Conservation (phyloP, 1,140 invertebrate species). For the Camponotus floridanus region DNA sequence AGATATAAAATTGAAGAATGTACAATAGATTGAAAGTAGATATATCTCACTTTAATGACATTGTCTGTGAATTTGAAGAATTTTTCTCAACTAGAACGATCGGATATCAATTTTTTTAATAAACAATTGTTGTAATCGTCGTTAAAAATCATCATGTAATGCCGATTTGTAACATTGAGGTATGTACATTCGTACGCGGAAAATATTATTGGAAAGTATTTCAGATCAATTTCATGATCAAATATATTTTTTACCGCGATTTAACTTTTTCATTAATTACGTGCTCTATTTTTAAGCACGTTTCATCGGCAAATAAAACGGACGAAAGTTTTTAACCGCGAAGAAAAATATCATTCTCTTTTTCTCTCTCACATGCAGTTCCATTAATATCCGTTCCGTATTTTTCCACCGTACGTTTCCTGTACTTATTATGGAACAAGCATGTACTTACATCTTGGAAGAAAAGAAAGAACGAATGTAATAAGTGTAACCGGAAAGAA, state of each 20-base stretch:
- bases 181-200: not conserved
- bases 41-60: not conserved
- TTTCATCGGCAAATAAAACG: conserved; percentile 20
- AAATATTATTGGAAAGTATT: not conserved
- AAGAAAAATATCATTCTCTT: conserved; percentile 1
- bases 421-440: conserved; percentile 15
- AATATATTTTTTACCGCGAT: conserved; percentile 22
- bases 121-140: not conserved
- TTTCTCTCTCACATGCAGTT: not conserved
- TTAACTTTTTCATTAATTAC: not conserved
- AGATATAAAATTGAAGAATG: conserved; percentile 24
- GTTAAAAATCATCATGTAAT: not conserved
- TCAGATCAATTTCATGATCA: not conserved
- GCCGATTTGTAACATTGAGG: not conserved
- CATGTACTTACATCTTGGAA: not conserved
- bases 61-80: not conserved
- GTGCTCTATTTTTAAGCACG: conserved; percentile 17
- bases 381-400: conserved; percentile 2
- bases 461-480: not conserved
- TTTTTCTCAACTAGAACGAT: not conserved
- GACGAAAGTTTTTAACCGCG: conserved; percentile 35
- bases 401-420: not conserved
- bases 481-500: not conserved
- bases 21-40: not conserved
- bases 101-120: not conserved